phyloP scores from a whole-genome alignment of 2,888 invertebrate species.

The Leptopilina syphax region DNA sequence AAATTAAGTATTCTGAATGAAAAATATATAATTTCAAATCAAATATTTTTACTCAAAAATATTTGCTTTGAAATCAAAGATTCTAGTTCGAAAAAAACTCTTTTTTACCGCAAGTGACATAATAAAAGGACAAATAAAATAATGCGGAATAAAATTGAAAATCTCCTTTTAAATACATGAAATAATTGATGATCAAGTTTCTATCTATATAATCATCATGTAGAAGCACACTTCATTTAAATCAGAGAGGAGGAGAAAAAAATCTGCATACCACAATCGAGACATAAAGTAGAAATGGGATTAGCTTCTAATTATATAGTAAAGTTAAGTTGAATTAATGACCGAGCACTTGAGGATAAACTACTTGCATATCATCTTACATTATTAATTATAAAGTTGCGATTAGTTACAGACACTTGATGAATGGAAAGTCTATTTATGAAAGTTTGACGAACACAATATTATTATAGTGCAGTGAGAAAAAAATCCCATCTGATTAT shows the following conservation, averaged over 20 bases:
- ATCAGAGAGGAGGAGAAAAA: not conserved
- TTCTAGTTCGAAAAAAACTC: too few species aligned
- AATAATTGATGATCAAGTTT: not conserved
- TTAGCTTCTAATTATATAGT: slow-evolving; percentile 12
- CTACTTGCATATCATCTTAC: slow-evolving; percentile 5
- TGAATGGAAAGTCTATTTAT: slow-evolving; percentile 8
- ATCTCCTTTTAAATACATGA: too few species aligned
- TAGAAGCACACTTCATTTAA: not conserved
- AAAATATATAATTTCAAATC: too few species aligned
- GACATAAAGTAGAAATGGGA: not conserved
- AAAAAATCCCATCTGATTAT: not conserved
- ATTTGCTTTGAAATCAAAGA: too few species aligned
- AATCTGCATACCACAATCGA: slow-evolving; percentile 1
- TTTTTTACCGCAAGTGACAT: too few species aligned
- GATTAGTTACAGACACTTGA: slow-evolving; percentile 26
- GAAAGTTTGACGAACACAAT: not conserved
- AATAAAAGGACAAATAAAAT: too few species aligned
- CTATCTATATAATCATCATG: too few species aligned
- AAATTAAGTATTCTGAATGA: too few species aligned
- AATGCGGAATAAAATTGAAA: too few species aligned
- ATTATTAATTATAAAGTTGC: slow-evolving; percentile 12
- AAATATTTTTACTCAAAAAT: too few species aligned
- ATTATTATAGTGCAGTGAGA: not conserved
- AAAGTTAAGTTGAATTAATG: slow-evolving; percentile 8
- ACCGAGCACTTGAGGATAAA: slow-evolving; percentile 2